Percentiles rank a stretch among this genome's conserved stretches.
Conservation (phyloP, 2,888 invertebrate genomes). For the Scelioninae gen. 2 region DNA sequence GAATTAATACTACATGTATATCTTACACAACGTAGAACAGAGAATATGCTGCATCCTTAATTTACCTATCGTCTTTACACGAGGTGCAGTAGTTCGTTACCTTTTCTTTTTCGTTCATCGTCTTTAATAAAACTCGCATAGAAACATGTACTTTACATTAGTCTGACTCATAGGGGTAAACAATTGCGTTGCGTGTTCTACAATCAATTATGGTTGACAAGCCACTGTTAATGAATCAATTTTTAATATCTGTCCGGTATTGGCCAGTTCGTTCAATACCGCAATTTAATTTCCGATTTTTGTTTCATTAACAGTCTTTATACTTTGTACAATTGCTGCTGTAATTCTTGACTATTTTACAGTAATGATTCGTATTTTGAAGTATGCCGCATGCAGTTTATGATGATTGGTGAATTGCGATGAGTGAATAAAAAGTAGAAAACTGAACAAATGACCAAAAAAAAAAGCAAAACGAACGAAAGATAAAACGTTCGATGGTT, state of each 20-base stretch:
- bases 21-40: slow-evolving; percentile 56
- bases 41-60: slow-evolving; percentile 59
- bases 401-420: slow-evolving; percentile 50
- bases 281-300: slow-evolving; percentile 5
- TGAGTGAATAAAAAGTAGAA: slow-evolving; percentile 42
- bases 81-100: slow-evolving; percentile 53
- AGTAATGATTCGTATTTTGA: slow-evolving; percentile 45
- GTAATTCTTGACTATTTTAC: slow-evolving; percentile 48
- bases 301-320: slow-evolving; percentile 47
- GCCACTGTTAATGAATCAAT: slow-evolving; percentile 45
- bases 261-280: too few relatives aligned
- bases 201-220: slow-evolving; percentile 24
- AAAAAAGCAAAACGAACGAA: too few relatives aligned
- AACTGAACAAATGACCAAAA: too few relatives aligned
- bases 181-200: slow-evolving; percentile 34
- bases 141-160: slow-evolving; percentile 38
- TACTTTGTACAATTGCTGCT: slow-evolving; percentile 40
- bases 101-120: slow-evolving; percentile 33
- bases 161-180: slow-evolving; percentile 34
- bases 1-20: slow-evolving; percentile 52
- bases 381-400: slow-evolving; percentile 55
- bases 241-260: too few relatives aligned
- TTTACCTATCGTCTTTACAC: slow-evolving; percentile 51
- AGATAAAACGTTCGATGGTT: too few relatives aligned
- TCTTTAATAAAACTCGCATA: slow-evolving; percentile 35